Evolutionary conservation across 2,113 vertebrate genomes (phyloP).

Genomic region (Tupaia chinensis): DNA sequence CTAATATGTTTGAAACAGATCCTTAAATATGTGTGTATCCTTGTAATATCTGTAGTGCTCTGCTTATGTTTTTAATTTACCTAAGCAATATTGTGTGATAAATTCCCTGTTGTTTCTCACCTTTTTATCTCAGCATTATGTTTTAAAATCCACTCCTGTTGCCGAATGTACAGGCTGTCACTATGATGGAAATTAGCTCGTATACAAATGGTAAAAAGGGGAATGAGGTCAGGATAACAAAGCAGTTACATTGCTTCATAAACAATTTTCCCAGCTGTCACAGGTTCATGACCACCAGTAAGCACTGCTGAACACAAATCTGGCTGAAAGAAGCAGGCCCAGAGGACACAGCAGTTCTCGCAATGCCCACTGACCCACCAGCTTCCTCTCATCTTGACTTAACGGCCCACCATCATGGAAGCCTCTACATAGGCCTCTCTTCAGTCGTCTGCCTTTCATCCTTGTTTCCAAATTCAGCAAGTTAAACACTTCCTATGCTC

Average conservation of each 20-base stretch:
- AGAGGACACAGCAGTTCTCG: accelerated
- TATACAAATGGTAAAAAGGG: not conserved
- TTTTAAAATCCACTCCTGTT: conserved; percentile 48
- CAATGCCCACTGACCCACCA: accelerated
- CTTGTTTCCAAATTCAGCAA: not conserved
- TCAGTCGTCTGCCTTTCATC: not conserved
- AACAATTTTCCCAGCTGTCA: not conserved
- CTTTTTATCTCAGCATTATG: conserved; percentile 48
- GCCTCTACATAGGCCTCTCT: not conserved
- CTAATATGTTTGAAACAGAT: not conserved
- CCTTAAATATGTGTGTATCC: not conserved
- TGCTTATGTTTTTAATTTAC: conserved; percentile 63
- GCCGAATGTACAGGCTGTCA: not conserved
- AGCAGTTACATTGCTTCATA: not conserved
- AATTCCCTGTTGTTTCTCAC: conserved; percentile 42
- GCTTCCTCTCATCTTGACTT: not conserved
- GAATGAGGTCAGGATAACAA: conserved; percentile 49
- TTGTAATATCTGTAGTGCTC: conserved; percentile 42
- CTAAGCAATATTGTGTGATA: conserved; percentile 25
- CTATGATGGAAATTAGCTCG: conserved; percentile 53
- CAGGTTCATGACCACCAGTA: not conserved
- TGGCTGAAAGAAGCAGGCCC: not conserved
- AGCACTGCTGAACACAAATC: not conserved
- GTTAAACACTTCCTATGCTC: not conserved
- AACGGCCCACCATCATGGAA: not conserved